phyloP scores from a whole-genome alignment of 1,140 invertebrate species.

The Brachionus asplanchnoidis region DNA sequence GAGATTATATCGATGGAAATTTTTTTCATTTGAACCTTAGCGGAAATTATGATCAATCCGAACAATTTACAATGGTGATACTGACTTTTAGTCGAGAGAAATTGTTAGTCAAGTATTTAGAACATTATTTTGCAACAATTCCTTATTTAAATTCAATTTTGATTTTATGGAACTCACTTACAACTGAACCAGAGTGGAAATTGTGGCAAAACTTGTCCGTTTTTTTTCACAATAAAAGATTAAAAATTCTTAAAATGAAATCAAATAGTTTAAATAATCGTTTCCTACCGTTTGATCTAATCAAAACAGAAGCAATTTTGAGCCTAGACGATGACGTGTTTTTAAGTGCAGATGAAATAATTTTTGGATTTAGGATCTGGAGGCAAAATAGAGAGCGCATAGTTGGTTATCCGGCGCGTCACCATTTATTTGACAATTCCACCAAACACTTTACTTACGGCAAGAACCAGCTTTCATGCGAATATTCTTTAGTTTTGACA shows the following conservation, averaged over 20 bases:
- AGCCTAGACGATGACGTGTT: constrained; percentile 97
- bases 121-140: constrained; percentile 72
- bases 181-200: neutral
- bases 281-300: constrained; percentile 80
- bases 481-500: constrained; percentile 96
- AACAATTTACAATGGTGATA: constrained; percentile 70
- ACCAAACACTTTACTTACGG: constrained; percentile 62
- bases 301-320: constrained; percentile 93
- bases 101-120: constrained; percentile 82
- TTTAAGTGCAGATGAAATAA: constrained; percentile 91
- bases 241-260: constrained; percentile 72
- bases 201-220: neutral
- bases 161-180: constrained; percentile 82
- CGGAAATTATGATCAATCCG: neutral
- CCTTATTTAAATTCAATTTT: constrained; percentile 94
- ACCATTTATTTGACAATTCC: constrained; percentile 84
- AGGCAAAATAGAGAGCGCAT: constrained; percentile 88
- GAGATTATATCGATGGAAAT: neutral
- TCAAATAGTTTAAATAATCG: constrained; percentile 94
- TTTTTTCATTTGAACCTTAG: neutral
- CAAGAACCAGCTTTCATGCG: constrained; percentile 82
- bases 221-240: constrained; percentile 37
- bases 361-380: constrained; percentile 98
- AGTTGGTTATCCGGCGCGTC: constrained; percentile 94
- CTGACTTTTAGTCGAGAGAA: constrained; percentile 89